Base-by-base conservation (phyloP, 64 coral and sea anemone species). In the Orbicella faveolata region DNA sequence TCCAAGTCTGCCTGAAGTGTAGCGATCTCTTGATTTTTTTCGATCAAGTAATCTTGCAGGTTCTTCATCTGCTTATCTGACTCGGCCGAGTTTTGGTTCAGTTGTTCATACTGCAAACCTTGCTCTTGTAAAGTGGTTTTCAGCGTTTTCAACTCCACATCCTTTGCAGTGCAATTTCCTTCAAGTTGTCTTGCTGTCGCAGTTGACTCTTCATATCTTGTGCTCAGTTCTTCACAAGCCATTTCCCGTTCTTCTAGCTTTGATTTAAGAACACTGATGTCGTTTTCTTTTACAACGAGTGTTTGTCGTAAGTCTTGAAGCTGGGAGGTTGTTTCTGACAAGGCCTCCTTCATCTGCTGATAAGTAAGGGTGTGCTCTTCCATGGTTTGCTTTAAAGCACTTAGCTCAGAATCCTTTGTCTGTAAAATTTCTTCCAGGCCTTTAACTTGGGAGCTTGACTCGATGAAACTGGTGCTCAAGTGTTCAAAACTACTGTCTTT, bases 251-350 rank as follows among this genome's bases (percentile, higher is more conserved):
- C 62, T 81, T 87, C 73, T n/a, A 98, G n/a, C 33, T 77, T 75
- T 17, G 90, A 61, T n/a, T 91, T 92, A 25, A 98, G 72, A 75
- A 53, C 65, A 30, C 15, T 48, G 21, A 98, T 83, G 36, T 90
- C 89, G 39, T 74, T 35, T 62, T 98, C 92, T 62, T 90, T 94
- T 81, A 20, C 36, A n/a, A 53, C 37, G 25, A 85, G 66, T 17
- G 63, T 41, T 52, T 85, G 37, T 72, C 72, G 37, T 25, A 85
- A 72, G 35, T 23, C 21, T 8, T 85, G 12, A 72, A 85, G 82
- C 65, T 33, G 37, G 20, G 63, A 72, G 2, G 82, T 66, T 72
- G n/a, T 85, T 69, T 53, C 65, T 26, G 82, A 85, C 16, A 52
- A 14, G 6, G 25, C 65, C 44, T 72, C 36, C 19, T 21, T 85